A percentile compares a stretch with the other conserved stretches of the same genome.
Conservation (phyloP, 2,888 invertebrate species). For the Sphecodes monilicornis region DNA sequence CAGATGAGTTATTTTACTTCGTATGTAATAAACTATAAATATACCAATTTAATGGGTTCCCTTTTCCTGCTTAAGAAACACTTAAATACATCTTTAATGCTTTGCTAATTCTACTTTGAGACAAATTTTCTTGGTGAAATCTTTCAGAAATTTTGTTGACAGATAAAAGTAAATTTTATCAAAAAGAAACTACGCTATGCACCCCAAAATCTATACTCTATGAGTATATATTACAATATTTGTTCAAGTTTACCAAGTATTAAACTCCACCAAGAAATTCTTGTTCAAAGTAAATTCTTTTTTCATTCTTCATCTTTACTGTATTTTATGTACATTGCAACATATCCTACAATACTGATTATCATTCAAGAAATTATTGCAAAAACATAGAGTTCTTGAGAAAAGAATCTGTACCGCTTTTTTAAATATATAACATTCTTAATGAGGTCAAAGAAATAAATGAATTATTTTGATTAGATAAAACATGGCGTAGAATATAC, state of each 20-base stretch:
- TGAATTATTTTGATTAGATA: constrained; percentile 68
- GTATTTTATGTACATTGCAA: constrained; percentile 73
- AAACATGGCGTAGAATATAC: constrained; percentile 57
- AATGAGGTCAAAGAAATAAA: constrained; percentile 47
- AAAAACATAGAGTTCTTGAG: constrained; percentile 37
- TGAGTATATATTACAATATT: neutral
- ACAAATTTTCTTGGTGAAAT: constrained; percentile 40
- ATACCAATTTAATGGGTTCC: constrained; percentile 35
- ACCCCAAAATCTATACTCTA: neutral
- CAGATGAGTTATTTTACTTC: constrained; percentile 20
- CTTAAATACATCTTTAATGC: constrained; percentile 48
- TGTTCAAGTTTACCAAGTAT: constrained; percentile 11
- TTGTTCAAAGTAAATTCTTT: constrained; percentile 47
- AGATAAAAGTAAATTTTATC: constrained; percentile 9
- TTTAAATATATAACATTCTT: constrained; percentile 30
- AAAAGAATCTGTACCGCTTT: constrained; percentile 34
- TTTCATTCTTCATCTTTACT: constrained; percentile 45
- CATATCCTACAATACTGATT: constrained; percentile 80
- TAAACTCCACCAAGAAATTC: constrained; percentile 49
- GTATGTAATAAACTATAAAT: constrained; percentile 20
- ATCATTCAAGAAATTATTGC: constrained; percentile 58
- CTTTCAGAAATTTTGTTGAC: neutral
- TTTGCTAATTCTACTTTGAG: constrained; percentile 37
- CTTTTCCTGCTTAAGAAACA: constrained; percentile 54
- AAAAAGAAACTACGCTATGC: neutral